Base-by-base conservation (phyloP, 1,140 invertebrate genomes). In the Lepidurus couesii region DNA sequence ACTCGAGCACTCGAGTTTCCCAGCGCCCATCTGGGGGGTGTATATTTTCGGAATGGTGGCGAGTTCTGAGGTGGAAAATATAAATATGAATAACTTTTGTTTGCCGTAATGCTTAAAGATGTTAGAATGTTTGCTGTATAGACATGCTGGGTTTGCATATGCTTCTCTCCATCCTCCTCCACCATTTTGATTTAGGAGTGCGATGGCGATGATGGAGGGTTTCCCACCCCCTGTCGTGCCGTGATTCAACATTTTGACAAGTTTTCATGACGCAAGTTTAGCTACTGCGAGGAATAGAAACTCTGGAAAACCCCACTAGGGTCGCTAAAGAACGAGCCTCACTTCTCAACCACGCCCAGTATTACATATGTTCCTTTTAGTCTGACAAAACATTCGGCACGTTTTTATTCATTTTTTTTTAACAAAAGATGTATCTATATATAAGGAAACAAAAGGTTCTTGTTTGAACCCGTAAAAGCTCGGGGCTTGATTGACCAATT, bases 201-300 rank as follows among this genome's bases (percentile, higher is more conserved):
- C 34, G 53, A 65, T 65, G 53, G 53, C 53, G 53, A 65, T 65
- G 8, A 65, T 65, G 13, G n/a, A 65, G 8, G 53, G 8, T 65
- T 65, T 16, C 13, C 53, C 53, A 13, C 53, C 8, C 16, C 8
- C 53, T 34, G 34, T 65, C 53, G 53, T 9, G 53, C 53, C 53
- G 13, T 65, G 53, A 65, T 65, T 65, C 53, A 65, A 65, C 53
- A 65, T 65, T 65, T 65, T 65, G 53, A 16, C 53, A 65, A 65
- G 53, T 13, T 65, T 65, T 65, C 16, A 65, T 21, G 53, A 16
- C 21, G 53, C 13, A 11, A 65, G 53, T 65, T 65, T 34, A 34
- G 53, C 53, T 65, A 65, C 53, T 65, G 21, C 53, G 21, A 65
- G 13, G 53, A 65, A n/a, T 34, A 34, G 21, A 21, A 16, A 65